Conservation (phyloP, 2,113 vertebrate species). For the Diadophis punctatus region DNA sequence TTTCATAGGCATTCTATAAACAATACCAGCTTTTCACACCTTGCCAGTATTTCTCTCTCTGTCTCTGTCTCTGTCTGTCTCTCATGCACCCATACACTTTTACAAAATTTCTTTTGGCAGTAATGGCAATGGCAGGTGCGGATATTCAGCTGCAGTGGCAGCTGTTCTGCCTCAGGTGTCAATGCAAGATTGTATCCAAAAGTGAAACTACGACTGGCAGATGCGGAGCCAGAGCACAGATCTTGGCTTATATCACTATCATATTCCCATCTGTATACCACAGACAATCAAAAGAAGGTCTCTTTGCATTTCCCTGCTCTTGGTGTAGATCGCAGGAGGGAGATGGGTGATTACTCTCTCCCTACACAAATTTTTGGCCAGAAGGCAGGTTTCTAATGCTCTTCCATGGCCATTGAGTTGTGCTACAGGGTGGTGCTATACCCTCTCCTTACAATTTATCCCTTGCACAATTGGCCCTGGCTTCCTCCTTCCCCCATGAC, state of each 20-base stretch:
- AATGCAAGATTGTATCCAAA: neutral
- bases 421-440: neutral
- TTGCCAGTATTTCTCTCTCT: no score
- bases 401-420: neutral
- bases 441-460: neutral
- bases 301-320: neutral
- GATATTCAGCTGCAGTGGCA: neutral
- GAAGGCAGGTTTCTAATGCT: neutral
- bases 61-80: no score
- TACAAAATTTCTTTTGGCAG: neutral
- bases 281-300: neutral
- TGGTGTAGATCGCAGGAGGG: neutral
- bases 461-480: neutral
- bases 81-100: no score
- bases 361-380: neutral
- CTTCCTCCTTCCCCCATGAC: neutral
- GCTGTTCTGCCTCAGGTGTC: neutral
- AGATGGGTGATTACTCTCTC: neutral
- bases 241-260: neutral
- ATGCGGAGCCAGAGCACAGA: neutral
- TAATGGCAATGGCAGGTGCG: neutral
- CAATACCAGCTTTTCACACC: no score
- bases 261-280: neutral
- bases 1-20: no score
- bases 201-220: neutral